Conservation (phyloP, 1,140 invertebrate species). For the Hyposmocoma kahamanoa region DNA sequence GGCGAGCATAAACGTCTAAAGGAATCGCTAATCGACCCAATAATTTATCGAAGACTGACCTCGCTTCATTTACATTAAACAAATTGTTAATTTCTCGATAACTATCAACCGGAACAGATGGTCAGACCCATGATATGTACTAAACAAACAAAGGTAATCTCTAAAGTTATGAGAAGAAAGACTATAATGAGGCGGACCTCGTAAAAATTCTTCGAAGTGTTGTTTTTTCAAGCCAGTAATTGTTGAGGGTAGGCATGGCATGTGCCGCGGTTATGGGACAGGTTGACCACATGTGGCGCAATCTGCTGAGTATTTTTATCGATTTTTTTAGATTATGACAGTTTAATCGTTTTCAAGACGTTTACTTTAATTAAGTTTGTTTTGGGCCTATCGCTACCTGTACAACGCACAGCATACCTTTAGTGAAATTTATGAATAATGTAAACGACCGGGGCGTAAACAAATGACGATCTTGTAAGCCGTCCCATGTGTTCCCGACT, state of each 20-base stretch:
- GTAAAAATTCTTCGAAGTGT: conserved; percentile 30
- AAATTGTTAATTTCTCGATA: conserved; percentile 74
- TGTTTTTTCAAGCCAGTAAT: conserved; percentile 47
- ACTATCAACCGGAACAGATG: conserved; percentile 70
- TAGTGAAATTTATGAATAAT: not conserved
- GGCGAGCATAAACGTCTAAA: conserved; percentile 52
- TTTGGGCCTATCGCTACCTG: conserved; percentile 23
- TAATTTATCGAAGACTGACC: conserved; percentile 66
- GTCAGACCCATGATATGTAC: conserved; percentile 23
- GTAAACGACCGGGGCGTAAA: conserved; percentile 18
- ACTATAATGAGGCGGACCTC: not conserved
- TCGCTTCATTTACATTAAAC: conserved; percentile 71
- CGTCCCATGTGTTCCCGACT: conserved; percentile 28
- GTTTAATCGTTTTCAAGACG: conserved; percentile 35
- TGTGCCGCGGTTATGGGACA: conserved; percentile 67
- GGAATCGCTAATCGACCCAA: conserved; percentile 53
- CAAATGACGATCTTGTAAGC: conserved; percentile 19
- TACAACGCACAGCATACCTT: not conserved
- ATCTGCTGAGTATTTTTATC: conserved; percentile 57
- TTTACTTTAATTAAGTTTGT: conserved; percentile 49
- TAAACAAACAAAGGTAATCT: conserved; percentile 12
- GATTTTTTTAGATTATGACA: conserved; percentile 56
- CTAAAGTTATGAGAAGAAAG: not conserved
- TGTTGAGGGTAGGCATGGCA: conserved; percentile 61
- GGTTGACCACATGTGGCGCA: conserved; percentile 70